Evolutionary conservation across 2,797 vertebrate genomes (phyloP).

Genomic region (Steatocranus sp.): DNA sequence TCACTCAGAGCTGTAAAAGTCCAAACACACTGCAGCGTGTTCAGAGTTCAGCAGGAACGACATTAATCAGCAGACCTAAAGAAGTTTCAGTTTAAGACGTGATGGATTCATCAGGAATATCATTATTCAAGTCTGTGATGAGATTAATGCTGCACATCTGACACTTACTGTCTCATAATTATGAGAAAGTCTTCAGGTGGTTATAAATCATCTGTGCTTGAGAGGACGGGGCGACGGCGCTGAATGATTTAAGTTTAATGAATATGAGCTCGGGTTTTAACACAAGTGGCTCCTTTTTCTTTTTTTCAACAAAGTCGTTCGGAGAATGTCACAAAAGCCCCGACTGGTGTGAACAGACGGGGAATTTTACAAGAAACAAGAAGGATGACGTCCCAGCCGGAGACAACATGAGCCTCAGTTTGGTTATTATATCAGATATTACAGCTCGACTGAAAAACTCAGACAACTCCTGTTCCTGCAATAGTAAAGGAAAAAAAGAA

Average conservation of each 20-base stretch:
- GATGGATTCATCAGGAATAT: background rate
- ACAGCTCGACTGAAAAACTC: background rate
- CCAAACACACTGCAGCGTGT: background rate
- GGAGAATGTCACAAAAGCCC: background rate
- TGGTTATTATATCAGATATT: background rate
- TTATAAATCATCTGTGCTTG: background rate
- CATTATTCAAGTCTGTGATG: background rate
- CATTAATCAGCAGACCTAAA: background rate
- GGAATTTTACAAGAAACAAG: background rate
- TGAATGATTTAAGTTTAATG: background rate
- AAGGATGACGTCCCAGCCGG: fast-evolving
- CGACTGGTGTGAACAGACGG: background rate
- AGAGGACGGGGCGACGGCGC: background rate
- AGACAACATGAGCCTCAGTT: background rate
- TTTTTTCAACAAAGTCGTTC: background rate
- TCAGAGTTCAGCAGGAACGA: background rate
- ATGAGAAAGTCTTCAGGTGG: background rate
- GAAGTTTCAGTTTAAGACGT: background rate
- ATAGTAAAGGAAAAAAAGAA: background rate
- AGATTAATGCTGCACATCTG: background rate
- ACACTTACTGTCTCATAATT: background rate
- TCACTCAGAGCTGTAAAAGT: background rate
- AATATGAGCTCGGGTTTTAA: background rate
- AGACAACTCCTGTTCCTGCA: background rate
- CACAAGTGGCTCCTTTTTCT: background rate